A percentile compares a stretch with the other conserved stretches of the same genome.
These are phyloP conservation scores for Caenorhabditis sp. DNA, from an alignment of 2,888 invertebrate species.

Conservation along the genomic window DNA sequence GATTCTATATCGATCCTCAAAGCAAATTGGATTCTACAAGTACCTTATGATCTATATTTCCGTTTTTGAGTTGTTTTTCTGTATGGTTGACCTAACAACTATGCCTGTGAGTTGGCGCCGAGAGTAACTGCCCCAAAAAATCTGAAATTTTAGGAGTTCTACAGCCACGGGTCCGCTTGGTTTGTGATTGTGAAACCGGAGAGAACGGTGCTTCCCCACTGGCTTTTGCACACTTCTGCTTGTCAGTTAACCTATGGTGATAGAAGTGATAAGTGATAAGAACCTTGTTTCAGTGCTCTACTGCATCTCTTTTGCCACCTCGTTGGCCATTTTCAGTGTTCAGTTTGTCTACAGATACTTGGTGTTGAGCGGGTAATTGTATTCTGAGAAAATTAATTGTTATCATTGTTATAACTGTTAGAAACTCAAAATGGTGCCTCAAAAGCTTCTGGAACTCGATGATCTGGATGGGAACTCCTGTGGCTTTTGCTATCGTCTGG, in stretches of 20 bases:
- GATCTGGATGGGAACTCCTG: neutral
- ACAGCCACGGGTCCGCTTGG: neutral
- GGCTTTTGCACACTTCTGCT: neutral
- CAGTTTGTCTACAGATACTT: neutral
- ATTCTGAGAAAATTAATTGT: neutral
- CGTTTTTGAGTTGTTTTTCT: slow-evolving; percentile 5
- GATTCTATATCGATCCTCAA: slow-evolving; percentile 5
- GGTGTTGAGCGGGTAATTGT: neutral
- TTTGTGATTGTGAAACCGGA: neutral
- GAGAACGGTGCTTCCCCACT: neutral
- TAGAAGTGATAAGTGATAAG: too few relatives aligned
- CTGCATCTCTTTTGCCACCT: neutral
- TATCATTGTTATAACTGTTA: neutral
- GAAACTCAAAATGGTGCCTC: too few relatives aligned
- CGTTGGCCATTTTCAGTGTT: neutral
- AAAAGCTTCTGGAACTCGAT: too few relatives aligned
- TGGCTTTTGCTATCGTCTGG: neutral
- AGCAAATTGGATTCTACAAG: slow-evolving; percentile 10
- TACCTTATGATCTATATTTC: too few relatives aligned
- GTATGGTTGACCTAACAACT: neutral
- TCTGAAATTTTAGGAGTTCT: slow-evolving; percentile 1
- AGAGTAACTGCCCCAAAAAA: too few relatives aligned
- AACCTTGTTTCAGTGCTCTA: neutral
- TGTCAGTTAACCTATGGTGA: too few relatives aligned
- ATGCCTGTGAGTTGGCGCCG: slow-evolving; percentile 3